A percentile compares a stretch with the other conserved stretches of the same genome.
phyloP scores from a whole-genome alignment of 2,888 invertebrate genomes.

The Tinea semifulvella region DNA sequence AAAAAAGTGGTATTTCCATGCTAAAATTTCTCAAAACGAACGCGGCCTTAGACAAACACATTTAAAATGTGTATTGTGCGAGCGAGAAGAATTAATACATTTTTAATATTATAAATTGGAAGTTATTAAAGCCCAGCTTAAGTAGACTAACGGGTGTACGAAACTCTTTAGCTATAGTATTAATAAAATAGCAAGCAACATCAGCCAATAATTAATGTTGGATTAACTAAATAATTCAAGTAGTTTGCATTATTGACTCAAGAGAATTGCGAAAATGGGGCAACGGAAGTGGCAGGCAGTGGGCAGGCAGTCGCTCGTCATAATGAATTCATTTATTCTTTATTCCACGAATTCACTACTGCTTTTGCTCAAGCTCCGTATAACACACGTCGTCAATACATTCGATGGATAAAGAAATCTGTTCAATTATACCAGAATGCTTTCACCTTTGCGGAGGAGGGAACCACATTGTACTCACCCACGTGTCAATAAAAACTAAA shows the following conservation, averaged over 20 bases:
- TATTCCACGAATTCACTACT: not conserved
- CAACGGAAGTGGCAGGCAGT: conserved; percentile 39
- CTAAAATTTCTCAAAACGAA: too few relatives aligned
- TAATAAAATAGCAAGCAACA: too few relatives aligned
- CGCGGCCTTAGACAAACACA: too few relatives aligned
- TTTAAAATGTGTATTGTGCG: too few relatives aligned
- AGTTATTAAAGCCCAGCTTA: too few relatives aligned
- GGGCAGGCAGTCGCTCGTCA: conserved; percentile 32
- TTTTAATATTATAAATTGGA: too few relatives aligned
- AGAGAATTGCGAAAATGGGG: conserved; percentile 42
- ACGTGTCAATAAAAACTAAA: not conserved
- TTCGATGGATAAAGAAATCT: not conserved
- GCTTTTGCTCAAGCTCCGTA: not conserved
- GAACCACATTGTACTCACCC: not conserved
- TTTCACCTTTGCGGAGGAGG: conserved; percentile 8
- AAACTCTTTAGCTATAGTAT: too few relatives aligned
- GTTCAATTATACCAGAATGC: not conserved
- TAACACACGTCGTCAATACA: not conserved
- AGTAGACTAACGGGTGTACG: too few relatives aligned
- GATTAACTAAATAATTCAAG: too few relatives aligned
- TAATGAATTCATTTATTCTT: conserved; percentile 43
- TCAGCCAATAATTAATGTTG: too few relatives aligned
- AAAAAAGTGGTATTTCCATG: too few relatives aligned
- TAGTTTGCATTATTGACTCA: conserved; percentile 19
- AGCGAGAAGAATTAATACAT: too few relatives aligned